These are phyloP conservation scores for Sepioteuthis lessoniana DNA, from an alignment of 2,888 invertebrate species.

Conservation along the genomic window DNA sequence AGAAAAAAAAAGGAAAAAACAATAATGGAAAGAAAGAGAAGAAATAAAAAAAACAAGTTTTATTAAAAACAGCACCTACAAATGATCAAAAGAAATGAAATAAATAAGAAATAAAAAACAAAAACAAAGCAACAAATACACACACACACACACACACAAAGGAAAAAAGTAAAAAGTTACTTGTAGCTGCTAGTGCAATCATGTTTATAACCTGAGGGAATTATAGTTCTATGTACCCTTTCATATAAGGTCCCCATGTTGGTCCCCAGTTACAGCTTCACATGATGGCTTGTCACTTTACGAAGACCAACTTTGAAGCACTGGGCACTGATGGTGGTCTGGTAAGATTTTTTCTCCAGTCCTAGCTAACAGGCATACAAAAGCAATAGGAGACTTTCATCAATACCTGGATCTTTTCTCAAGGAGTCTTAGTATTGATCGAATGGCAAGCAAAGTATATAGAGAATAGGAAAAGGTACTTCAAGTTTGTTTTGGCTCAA, in stretches of 20 bases:
- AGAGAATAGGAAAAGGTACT: not conserved
- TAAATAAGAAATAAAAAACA: not conserved
- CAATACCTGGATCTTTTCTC: slow-evolving; percentile 47
- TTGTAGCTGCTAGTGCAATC: slow-evolving; percentile 42
- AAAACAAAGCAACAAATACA: not conserved
- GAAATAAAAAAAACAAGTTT: not conserved
- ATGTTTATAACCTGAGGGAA: slow-evolving; percentile 45
- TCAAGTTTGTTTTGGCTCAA: not conserved
- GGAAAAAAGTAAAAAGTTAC: not conserved
- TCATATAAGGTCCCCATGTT: slow-evolving; percentile 39
- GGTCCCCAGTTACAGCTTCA: slow-evolving; percentile 42
- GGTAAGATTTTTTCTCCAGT: slow-evolving; percentile 24
- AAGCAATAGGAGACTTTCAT: slow-evolving; percentile 46
- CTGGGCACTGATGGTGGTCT: slow-evolving; percentile 25
- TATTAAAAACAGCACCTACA: not conserved
- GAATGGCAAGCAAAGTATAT: not conserved
- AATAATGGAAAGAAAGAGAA: not conserved
- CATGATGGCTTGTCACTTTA: slow-evolving; percentile 45
- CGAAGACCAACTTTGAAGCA: slow-evolving; percentile 36
- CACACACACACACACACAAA: not conserved
- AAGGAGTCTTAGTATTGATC: slow-evolving; percentile 42
- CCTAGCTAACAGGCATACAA: slow-evolving; percentile 44
- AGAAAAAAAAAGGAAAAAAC: not conserved
- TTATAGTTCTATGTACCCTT: slow-evolving; percentile 36
- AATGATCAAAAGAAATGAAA: not conserved